Percentiles rank a stretch among this genome's conserved stretches.
phyloP scores from a whole-genome alignment of 2,797 vertebrate genomes.

The Sandelia bainsii region DNA sequence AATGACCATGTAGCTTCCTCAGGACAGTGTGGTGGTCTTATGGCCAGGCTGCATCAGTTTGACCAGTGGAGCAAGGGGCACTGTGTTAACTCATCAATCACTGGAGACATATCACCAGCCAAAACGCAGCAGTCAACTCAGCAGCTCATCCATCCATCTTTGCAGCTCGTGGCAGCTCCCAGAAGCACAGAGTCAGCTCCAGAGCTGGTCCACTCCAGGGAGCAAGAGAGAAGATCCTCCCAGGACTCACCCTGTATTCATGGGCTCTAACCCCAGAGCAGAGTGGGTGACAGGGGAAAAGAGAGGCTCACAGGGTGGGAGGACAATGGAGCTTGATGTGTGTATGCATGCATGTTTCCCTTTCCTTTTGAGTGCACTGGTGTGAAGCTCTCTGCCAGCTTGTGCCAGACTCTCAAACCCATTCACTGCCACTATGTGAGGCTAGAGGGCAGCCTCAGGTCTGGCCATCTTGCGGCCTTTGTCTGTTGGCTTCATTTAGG shows the following conservation, averaged over 20 bases:
- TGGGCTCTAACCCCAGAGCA: constrained; percentile 67
- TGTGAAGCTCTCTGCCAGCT: constrained; percentile 49
- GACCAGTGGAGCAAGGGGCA: constrained; percentile 59
- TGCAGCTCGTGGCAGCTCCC: constrained; percentile 74
- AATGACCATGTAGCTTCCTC: constrained; percentile 45
- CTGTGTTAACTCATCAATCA: constrained; percentile 82
- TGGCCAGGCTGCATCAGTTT: constrained; percentile 40
- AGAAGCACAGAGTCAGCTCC: constrained; percentile 75
- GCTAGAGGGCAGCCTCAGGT: constrained; percentile 60
- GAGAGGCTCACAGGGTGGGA: constrained; percentile 31
- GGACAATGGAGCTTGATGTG: constrained; percentile 65
- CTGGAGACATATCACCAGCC: constrained; percentile 53
- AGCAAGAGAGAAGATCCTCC: constrained; percentile 68
- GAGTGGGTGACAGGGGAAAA: constrained; percentile 63
- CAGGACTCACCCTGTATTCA: constrained; percentile 70
- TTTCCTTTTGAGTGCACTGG: constrained; percentile 47
- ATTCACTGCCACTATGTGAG: constrained; percentile 43
- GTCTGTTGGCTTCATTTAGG: constrained; percentile 29
- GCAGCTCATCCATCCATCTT: constrained; percentile 79
- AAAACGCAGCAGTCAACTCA: constrained; percentile 48
- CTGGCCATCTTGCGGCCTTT: constrained; percentile 35
- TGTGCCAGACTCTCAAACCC: constrained; percentile 47
- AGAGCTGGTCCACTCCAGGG: constrained; percentile 72
- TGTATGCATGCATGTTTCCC: constrained; percentile 31
- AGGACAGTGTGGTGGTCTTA: constrained; percentile 47